Conservation (phyloP, 23 tunicate genomes). For the Trididemnum clinides region DNA sequence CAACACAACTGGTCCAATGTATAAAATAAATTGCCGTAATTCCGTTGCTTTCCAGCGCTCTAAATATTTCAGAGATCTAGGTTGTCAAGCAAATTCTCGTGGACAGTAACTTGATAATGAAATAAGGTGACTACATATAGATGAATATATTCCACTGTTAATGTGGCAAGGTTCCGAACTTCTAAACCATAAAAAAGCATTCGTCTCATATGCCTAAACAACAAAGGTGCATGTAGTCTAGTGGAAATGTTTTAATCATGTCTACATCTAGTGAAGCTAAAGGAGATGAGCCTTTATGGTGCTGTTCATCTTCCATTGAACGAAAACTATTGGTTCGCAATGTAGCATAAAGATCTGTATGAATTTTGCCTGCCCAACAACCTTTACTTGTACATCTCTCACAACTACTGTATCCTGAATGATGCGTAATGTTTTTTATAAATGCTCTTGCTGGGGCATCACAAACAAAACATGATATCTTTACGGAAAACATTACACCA, state of each 20-base stretch:
- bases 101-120: not conserved
- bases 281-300: not conserved
- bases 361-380: not conserved
- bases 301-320: not conserved
- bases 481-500: not conserved
- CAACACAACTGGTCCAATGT: conserved; percentile 42
- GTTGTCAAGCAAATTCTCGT: conserved; percentile 38
- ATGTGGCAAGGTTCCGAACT: not conserved
- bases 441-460: conserved; percentile 36
- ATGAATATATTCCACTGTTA: not conserved
- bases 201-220: conserved; percentile 44
- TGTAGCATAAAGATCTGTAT: conserved; percentile 9
- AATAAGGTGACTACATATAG: not conserved
- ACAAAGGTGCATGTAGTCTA: conserved; percentile 48
- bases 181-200: not conserved
- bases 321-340: conserved; percentile 11
- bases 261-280: not conserved
- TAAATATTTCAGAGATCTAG: conserved; percentile 41
- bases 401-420: conserved; percentile 25
- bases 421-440: not conserved
- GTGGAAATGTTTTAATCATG: not conserved
- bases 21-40: conserved; percentile 43
- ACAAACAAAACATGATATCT: not conserved
- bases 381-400: conserved; percentile 9
- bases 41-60: conserved; percentile 57